A percentile compares a stretch with the other conserved stretches of the same genome.
These are phyloP conservation scores for Patella ulyssiponensis DNA, from an alignment of 2,888 invertebrate species.

Conservation along the genomic window DNA sequence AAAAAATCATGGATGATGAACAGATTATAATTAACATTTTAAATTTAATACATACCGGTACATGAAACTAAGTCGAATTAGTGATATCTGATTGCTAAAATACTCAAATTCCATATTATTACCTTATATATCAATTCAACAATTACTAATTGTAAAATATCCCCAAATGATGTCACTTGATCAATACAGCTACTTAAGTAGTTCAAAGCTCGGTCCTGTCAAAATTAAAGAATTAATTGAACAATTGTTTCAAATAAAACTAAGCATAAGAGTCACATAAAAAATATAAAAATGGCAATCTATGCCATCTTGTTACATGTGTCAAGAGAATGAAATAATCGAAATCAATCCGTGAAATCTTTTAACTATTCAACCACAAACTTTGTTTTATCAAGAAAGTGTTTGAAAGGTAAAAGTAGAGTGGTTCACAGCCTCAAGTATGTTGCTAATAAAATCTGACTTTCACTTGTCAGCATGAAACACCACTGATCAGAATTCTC, in stretches of 20 bases:
- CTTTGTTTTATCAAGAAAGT: no score
- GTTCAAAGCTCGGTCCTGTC: constrained; percentile 89
- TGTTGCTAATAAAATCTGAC: no score
- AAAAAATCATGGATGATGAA: neutral
- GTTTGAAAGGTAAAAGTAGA: no score
- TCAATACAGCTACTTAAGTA: constrained; percentile 95
- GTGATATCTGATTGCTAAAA: no score
- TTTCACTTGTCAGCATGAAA: no score
- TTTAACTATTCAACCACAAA: no score
- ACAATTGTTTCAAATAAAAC: neutral
- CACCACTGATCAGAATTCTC: no score
- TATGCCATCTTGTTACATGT: no score
- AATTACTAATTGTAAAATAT: constrained; percentile 97
- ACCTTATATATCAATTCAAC: constrained; percentile 99
- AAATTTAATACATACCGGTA: neutral
- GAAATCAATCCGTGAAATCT: no score
- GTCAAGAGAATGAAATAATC: no score
- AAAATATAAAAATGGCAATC: neutral
- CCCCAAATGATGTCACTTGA: constrained; percentile 90
- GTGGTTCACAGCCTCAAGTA: no score
- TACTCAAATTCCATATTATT: constrained; percentile 12
- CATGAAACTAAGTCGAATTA: neutral
- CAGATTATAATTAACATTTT: neutral
- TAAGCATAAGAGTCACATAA: neutral
- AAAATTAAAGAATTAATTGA: constrained; percentile 14